Percentiles rank a stretch among this genome's conserved stretches.
phyloP scores from a whole-genome alignment of 2,797 vertebrate species.

The Cheirogaleus major region DNA sequence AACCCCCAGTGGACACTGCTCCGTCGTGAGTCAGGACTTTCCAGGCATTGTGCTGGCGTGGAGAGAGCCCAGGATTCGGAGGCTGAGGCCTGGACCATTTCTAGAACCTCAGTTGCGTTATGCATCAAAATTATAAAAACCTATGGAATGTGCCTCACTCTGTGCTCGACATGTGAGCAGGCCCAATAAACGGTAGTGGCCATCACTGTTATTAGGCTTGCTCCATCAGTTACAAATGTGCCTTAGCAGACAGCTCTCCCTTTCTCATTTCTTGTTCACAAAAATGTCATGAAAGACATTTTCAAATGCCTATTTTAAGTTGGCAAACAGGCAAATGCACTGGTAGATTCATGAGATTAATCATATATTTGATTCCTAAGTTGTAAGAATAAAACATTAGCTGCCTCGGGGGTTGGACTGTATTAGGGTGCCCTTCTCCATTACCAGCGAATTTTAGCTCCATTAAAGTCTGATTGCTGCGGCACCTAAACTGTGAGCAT shows the following conservation, averaged over 20 bases:
- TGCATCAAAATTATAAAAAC: not conserved
- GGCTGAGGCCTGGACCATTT: not conserved
- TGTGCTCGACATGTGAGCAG: not conserved
- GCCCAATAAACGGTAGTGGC: fast-evolving
- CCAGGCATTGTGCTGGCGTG: fast-evolving
- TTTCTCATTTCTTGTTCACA: not conserved
- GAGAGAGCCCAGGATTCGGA: not conserved
- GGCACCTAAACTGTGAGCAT: no score
- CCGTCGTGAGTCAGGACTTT: fast-evolving
- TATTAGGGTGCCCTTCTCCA: no score
- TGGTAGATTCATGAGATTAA: not conserved
- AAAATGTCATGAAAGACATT: not conserved
- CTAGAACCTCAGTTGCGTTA: not conserved
- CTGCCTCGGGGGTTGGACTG: fast-evolving
- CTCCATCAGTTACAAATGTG: not conserved
- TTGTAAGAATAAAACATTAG: not conserved
- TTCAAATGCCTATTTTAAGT: not conserved
- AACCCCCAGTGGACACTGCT: fast-evolving
- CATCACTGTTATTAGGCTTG: not conserved
- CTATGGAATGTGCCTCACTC: not conserved
- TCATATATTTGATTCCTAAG: fast-evolving
- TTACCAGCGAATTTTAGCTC: not conserved
- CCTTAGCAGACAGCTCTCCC: not conserved
- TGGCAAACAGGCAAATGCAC: no score
- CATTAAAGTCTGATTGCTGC: not conserved